Conservation (phyloP, 1,140 invertebrate genomes). For the Formica exsecta region DNA sequence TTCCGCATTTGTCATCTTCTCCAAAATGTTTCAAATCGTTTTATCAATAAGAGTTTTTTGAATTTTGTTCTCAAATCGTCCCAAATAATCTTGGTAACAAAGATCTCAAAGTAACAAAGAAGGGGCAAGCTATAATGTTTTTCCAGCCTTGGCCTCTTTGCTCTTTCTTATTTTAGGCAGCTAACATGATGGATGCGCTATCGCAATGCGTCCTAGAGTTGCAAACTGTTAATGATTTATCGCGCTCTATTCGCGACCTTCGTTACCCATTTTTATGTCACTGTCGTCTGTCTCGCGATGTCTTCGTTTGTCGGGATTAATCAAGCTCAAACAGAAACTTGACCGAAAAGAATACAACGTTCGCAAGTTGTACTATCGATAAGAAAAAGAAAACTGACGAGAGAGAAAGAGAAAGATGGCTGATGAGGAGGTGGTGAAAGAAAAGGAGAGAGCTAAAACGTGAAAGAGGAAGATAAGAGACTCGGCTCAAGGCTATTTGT, state of each 20-base stretch:
- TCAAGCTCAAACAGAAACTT: conserved; percentile 33
- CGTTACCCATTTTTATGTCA: conserved; percentile 32
- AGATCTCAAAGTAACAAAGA: neutral
- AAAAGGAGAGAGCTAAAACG: conserved; percentile 19
- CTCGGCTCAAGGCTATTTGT: conserved; percentile 58
- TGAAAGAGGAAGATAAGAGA: conserved; percentile 19
- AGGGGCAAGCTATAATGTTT: neutral
- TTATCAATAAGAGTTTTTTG: neutral
- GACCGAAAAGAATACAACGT: neutral
- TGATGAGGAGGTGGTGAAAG: conserved; percentile 18
- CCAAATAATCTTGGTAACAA: neutral
- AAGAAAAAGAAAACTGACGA: neutral
- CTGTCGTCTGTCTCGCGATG: neutral
- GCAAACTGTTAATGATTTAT: conserved; percentile 43
- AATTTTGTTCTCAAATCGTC: neutral
- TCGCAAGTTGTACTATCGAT: conserved; percentile 22
- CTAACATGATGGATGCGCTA: conserved; percentile 26
- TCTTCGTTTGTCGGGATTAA: neutral
- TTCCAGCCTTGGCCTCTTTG: neutral
- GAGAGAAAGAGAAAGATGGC: conserved; percentile 15
- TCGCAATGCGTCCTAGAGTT: conserved; percentile 23
- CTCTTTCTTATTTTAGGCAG: conserved; percentile 18
- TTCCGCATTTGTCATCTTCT: neutral
- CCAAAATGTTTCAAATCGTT: neutral
- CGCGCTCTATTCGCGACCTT: conserved; percentile 4